These are phyloP conservation scores for Eupelmus urozonus DNA, from an alignment of 2,888 invertebrate genomes.

Conservation along the genomic window DNA sequence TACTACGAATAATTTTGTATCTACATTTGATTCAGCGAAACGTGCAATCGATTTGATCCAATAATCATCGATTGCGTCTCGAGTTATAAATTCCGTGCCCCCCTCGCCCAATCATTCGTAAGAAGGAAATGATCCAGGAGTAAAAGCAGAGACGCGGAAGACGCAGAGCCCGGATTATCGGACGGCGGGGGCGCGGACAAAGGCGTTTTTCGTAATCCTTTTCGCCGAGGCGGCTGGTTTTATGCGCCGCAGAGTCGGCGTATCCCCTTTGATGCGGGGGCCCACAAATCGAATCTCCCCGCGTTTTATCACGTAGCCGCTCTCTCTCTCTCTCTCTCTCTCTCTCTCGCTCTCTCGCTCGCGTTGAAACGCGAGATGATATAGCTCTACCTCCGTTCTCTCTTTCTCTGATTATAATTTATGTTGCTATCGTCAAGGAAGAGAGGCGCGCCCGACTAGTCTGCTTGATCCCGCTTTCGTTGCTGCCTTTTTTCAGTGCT, in stretches of 20 bases:
- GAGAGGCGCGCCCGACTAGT: neutral
- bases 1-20: too few species aligned
- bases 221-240: constrained; percentile 57
- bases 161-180: constrained; percentile 44
- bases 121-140: too few species aligned
- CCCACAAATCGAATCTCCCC: constrained; percentile 75
- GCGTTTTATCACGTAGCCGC: constrained; percentile 73
- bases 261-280: constrained; percentile 73
- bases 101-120: too few species aligned
- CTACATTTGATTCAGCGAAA: too few species aligned
- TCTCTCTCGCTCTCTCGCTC: constrained; percentile 8
- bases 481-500: neutral
- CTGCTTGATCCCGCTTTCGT: neutral
- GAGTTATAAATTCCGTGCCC: too few species aligned
- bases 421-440: constrained; percentile 61
- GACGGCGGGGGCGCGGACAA: constrained; percentile 39
- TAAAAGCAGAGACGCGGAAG: too few species aligned
- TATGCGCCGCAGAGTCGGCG: constrained; percentile 21
- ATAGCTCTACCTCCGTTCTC: too few species aligned
- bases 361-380: constrained; percentile 41
- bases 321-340: constrained; percentile 1
- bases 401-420: constrained; percentile 75
- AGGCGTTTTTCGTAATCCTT: constrained; percentile 67
- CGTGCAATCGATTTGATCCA: too few species aligned
- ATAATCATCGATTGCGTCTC: too few species aligned